Conservation (phyloP, 2,113 vertebrate genomes). For the Chaenocephalus aceratus region DNA sequence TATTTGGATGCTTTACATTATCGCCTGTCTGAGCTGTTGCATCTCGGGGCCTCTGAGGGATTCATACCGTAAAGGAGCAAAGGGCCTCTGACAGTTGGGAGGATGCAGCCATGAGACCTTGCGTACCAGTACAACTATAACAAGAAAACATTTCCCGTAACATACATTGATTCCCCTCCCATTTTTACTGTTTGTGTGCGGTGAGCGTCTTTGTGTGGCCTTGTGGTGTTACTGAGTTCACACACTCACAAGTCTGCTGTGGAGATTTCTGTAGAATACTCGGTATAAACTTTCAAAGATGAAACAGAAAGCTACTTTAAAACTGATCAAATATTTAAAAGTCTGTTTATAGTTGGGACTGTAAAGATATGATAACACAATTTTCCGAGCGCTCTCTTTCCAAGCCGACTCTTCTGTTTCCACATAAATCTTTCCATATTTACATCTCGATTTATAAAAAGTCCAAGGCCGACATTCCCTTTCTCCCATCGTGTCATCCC, state of each 20-base stretch:
- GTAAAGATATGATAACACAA: slow-evolving; percentile 60
- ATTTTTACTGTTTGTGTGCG: slow-evolving; percentile 51
- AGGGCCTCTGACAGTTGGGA: slow-evolving; percentile 70
- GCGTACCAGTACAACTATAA: slow-evolving; percentile 73
- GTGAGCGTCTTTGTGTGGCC: slow-evolving; percentile 49
- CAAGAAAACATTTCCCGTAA: slow-evolving; percentile 77
- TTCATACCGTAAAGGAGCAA: slow-evolving; percentile 46
- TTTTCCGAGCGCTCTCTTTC: slow-evolving; percentile 47
- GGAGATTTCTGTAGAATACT: slow-evolving; percentile 45
- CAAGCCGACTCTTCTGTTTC: slow-evolving; percentile 60
- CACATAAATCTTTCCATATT: slow-evolving; percentile 75
- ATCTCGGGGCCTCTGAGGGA: slow-evolving; percentile 62
- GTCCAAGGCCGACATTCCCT: slow-evolving; percentile 68
- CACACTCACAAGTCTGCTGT: slow-evolving; percentile 39
- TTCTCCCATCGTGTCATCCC: slow-evolving; percentile 69
- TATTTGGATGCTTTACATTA: slow-evolving; percentile 35
- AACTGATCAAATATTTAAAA: slow-evolving; percentile 54
- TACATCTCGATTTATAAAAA: slow-evolving; percentile 69
- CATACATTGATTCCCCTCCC: slow-evolving; percentile 75
- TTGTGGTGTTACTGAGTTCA: slow-evolving; percentile 67
- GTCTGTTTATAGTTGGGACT: slow-evolving; percentile 51
- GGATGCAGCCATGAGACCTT: slow-evolving; percentile 70
- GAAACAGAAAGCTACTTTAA: slow-evolving; percentile 53
- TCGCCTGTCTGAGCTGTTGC: background rate
- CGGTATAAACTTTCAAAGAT: slow-evolving; percentile 40